Conservation (phyloP, 2,797 vertebrate genomes). For the Lacerta bilineata region DNA sequence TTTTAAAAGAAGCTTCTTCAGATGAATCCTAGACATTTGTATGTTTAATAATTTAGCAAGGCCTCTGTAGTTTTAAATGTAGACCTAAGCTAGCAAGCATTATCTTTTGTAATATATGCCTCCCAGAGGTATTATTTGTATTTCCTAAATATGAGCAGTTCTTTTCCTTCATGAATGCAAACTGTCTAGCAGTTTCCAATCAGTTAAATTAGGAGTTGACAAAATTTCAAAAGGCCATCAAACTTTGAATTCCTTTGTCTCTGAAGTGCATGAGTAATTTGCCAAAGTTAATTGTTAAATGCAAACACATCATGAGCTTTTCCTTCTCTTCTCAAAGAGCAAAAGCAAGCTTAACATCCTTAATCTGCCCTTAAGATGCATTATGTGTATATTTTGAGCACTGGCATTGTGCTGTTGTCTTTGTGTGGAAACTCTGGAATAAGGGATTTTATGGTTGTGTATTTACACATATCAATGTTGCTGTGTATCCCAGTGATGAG, state of each 20-base stretch:
- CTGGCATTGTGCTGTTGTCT: constrained; percentile 4
- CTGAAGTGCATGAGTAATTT: constrained; percentile 36
- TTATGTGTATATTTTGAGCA: neutral
- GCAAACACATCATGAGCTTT: neutral
- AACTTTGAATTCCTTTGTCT: constrained; percentile 52
- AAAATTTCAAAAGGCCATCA: constrained; percentile 61
- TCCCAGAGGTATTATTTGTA: constrained; percentile 11
- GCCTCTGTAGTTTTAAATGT: constrained; percentile 25
- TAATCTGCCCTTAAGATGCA: neutral
- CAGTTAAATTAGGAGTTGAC: constrained; percentile 45
- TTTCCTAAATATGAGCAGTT: neutral
- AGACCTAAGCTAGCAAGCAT: constrained; percentile 51
- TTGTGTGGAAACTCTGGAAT: constrained; percentile 20
- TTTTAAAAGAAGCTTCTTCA: constrained; percentile 12
- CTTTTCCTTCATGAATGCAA: neutral
- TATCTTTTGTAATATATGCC: constrained; percentile 21
- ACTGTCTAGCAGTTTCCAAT: constrained; percentile 50
- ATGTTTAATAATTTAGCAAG: constrained; percentile 32
- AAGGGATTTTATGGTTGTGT: constrained; percentile 35
- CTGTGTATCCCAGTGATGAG: constrained; percentile 65
- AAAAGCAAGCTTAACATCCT: neutral
- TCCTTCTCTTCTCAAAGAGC: constrained; percentile 30
- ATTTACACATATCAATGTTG: constrained; percentile 49
- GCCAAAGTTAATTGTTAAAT: constrained; percentile 19
- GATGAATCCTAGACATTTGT: constrained; percentile 33